Base-by-base conservation (phyloP, 2,797 vertebrate species). In the Pampus argenteus region DNA sequence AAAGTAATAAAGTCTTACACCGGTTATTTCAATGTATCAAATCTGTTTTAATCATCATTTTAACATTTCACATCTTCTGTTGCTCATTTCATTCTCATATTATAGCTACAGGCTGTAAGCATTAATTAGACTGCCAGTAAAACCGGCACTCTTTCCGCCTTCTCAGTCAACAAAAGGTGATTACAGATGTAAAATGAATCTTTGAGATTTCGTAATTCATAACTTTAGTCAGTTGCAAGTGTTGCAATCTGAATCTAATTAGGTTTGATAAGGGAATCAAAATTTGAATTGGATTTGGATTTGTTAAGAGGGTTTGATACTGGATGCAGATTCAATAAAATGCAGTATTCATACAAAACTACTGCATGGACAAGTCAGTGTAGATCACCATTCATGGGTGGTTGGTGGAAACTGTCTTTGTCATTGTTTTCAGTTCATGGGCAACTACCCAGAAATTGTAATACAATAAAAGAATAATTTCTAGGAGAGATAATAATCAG, bases 231-330 rank as follows among this genome's bases (percentile, higher is more conserved):
- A 64, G 68, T 75, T 70, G 42, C 54, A 51, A 69, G 76, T 57
- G 28, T 61, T 67, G 54, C 47, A 36, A 38, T 5, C 22, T 55
- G 23, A 66, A 71, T 67, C n/a, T 52, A 50, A 69, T 59, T 69
- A 69, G 64, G 67, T 73, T 55, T 71, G 42, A 68, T 45, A 6
- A 60, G 29, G 29, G 80, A 76, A 61, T 82, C 18, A 2, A 23
- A 42, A 57, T 36, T n/a, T n/a, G n/a, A n/a, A n/a, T n/a, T n/a
- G 67, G 76, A 68, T 78, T 82, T 65, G 22, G 50, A 49, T 71
- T 48, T 34, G 55, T 36, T 72, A 61, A 75, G 64, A 72, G 64
- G 59, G 65, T 75, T 65, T 50, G 22, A 61, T 38, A 47, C 14
- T 28, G 54, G 63, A 65, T 82, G 64, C 56, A 60, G 40, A 59